Percentiles rank a stretch among this genome's conserved stretches.
Conservation (phyloP, 2,888 invertebrate genomes). For the Schizaphis graminum region DNA sequence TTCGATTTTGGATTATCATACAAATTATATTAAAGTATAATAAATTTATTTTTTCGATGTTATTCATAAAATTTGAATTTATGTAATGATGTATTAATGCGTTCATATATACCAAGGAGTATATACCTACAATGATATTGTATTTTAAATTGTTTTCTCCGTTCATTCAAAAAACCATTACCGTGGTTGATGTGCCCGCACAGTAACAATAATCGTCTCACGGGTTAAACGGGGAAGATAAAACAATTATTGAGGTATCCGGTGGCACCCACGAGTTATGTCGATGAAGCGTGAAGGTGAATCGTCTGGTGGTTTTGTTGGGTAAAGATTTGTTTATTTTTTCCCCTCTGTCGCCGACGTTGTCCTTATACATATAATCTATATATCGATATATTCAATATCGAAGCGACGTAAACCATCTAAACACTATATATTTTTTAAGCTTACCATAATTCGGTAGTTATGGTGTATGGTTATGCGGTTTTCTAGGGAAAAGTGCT, state of each 20-base stretch:
- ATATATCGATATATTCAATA: background rate
- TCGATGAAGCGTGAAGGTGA: conserved; percentile 62
- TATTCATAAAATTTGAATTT: background rate
- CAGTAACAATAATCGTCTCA: conserved; percentile 29
- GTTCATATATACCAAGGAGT: background rate
- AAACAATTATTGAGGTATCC: conserved; percentile 59
- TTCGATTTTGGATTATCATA: background rate
- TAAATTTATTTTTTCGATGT: background rate
- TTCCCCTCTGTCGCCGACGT: background rate
- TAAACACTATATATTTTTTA: background rate
- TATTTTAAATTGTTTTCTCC: background rate
- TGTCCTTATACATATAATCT: background rate
- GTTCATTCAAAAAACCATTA: background rate
- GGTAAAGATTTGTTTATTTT: conserved; percentile 54
- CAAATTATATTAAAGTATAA: background rate
- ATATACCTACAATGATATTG: background rate
- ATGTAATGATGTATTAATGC: background rate
- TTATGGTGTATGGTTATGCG: conserved; percentile 61
- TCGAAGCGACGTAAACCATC: background rate
- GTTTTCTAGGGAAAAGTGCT: conserved; percentile 43
- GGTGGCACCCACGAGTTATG: conserved; percentile 62
- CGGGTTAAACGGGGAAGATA: conserved; percentile 47
- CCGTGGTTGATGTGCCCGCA: conserved; percentile 1
- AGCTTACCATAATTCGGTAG: conserved; percentile 41
- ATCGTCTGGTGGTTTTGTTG: conserved; percentile 53